Evolutionary conservation across 2,113 vertebrate genomes (phyloP).

Genomic region (Perccottus glenii): DNA sequence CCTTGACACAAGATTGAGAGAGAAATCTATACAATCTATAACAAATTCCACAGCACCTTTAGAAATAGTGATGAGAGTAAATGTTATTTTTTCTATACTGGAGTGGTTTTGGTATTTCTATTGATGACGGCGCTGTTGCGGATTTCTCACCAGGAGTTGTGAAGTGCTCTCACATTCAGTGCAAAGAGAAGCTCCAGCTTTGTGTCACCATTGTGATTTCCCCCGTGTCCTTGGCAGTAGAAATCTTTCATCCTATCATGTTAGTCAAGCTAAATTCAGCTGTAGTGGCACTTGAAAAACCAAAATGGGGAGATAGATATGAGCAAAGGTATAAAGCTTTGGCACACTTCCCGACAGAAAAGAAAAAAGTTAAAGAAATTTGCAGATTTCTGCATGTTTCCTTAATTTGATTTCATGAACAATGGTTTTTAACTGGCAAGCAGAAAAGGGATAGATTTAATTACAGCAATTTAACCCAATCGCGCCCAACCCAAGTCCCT

Average conservation of each 20-base stretch:
- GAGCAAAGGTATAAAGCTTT: background rate
- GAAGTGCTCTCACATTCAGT: constrained; percentile 6
- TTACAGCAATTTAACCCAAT: constrained; percentile 18
- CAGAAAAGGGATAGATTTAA: background rate
- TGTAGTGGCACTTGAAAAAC: constrained; percentile 10
- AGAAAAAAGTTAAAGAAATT: background rate
- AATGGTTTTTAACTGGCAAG: constrained; percentile 28
- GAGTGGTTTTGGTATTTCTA: constrained; percentile 4
- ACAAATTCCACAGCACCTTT: constrained; percentile 58
- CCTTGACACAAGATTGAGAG: constrained; percentile 72
- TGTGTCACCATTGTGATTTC: constrained; percentile 2
- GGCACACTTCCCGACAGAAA: background rate
- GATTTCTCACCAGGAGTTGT: constrained; percentile 16
- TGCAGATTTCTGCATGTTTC: constrained; percentile 8
- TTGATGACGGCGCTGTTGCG: background rate
- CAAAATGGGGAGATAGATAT: background rate
- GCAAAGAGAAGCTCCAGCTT: constrained; percentile 15
- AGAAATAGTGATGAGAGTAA: constrained; percentile 19
- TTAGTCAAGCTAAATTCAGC: constrained; percentile 15
- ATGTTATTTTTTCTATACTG: background rate
- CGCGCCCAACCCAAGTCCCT: background rate
- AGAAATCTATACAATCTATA: constrained; percentile 86
- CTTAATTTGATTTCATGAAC: constrained; percentile 16
- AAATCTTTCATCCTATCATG: constrained; percentile 8
- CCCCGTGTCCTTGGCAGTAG: constrained; percentile 11